phyloP scores from a whole-genome alignment of 2,888 invertebrate genomes.

The Tetheella fluctuosa region DNA sequence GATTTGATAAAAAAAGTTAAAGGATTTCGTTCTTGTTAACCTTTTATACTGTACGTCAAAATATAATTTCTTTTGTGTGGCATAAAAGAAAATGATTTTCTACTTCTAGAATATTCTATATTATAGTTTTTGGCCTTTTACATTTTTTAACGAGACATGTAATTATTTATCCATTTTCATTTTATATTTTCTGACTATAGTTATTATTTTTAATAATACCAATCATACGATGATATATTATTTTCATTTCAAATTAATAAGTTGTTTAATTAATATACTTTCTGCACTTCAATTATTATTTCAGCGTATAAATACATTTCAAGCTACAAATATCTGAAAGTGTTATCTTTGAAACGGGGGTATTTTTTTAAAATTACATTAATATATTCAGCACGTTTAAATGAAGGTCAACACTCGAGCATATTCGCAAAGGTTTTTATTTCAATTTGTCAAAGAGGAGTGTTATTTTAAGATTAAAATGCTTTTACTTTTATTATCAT shows the following conservation, averaged over 20 bases:
- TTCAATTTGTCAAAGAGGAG: neutral
- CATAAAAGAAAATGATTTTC: too few relatives aligned
- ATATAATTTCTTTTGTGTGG: too few relatives aligned
- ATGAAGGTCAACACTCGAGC: neutral
- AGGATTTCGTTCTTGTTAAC: too few relatives aligned
- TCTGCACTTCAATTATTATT: neutral
- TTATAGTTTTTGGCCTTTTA: too few relatives aligned
- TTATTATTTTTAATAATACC: too few relatives aligned
- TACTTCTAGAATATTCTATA: too few relatives aligned
- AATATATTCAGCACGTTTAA: neutral
- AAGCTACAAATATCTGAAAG: neutral
- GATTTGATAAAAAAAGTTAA: too few relatives aligned
- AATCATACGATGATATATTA: too few relatives aligned
- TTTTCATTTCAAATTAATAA: neutral
- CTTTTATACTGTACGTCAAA: too few relatives aligned
- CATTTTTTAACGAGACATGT: too few relatives aligned
- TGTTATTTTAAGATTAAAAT: conserved; percentile 7
- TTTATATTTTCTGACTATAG: too few relatives aligned
- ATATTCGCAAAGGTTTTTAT: neutral
- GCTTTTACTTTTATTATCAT: conserved; percentile 6
- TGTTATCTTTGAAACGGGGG: neutral
- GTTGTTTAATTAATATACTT: neutral
- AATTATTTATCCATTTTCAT: too few relatives aligned
- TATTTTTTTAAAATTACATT: neutral
- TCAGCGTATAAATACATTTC: neutral